Conservation (phyloP, 2,797 vertebrate species). For the Sebastolobus altivelis region DNA sequence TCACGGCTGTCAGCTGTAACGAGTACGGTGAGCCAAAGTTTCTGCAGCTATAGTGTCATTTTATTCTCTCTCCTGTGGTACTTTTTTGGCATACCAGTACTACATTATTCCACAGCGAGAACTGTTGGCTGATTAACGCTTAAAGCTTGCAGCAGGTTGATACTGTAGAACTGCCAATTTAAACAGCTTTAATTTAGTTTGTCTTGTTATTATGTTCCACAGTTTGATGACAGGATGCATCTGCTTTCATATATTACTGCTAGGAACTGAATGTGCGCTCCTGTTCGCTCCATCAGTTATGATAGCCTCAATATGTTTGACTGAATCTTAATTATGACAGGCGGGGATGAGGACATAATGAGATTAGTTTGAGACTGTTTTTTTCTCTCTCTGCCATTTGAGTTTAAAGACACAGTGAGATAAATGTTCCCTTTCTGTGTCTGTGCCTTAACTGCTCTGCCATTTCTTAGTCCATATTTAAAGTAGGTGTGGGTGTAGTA, state of each 20-base stretch:
- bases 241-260: constrained; percentile 32
- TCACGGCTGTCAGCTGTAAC: constrained; percentile 18
- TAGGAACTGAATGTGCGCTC: constrained; percentile 25
- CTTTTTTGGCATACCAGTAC: not conserved
- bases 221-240: constrained; percentile 42
- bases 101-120: not conserved
- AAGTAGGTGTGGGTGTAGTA: not conserved
- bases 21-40: not conserved
- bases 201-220: constrained; percentile 21
- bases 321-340: constrained; percentile 2
- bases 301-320: constrained; percentile 40
- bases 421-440: not conserved
- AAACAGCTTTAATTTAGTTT: constrained; percentile 27
- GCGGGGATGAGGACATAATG: not conserved
- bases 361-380: not conserved
- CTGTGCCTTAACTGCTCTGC: not conserved
- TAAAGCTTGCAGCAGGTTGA: constrained; percentile 12
- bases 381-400: not conserved
- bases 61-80: constrained; percentile 8
- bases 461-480: not conserved
- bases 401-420: not conserved
- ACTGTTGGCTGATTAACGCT: constrained; percentile 6
- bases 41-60: constrained; percentile 4
- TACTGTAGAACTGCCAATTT: constrained; percentile 2
- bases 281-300: constrained; percentile 28